Evolutionary conservation across 2,888 invertebrate genomes (phyloP).

Genomic region (Agrotis exclamationis): DNA sequence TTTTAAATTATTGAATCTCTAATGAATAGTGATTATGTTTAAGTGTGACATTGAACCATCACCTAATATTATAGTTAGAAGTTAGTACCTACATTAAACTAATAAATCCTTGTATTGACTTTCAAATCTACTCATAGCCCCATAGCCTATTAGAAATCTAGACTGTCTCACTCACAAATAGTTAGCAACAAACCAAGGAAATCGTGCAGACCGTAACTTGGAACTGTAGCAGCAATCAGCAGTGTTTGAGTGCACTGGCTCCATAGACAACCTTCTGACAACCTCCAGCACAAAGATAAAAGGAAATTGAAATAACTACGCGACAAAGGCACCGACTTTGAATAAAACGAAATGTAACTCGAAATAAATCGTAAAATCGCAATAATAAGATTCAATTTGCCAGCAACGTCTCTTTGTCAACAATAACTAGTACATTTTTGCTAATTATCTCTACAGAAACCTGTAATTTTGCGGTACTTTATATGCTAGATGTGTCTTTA

Average conservation of each 20-base stretch:
- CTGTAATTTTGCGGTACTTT: conserved; percentile 62
- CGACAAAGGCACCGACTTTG: conserved; percentile 32
- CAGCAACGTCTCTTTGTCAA: conserved; percentile 29
- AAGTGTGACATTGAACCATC: background rate
- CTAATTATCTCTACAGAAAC: conserved; percentile 67
- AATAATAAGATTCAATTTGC: conserved; percentile 54
- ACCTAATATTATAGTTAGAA: too few relatives aligned
- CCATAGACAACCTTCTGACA: conserved; percentile 10
- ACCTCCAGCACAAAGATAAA: conserved; percentile 35
- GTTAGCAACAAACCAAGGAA: conserved; percentile 7
- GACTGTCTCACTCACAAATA: conserved; percentile 14
- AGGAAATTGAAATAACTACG: conserved; percentile 55
- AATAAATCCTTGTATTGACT: background rate
- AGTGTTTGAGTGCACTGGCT: conserved; percentile 24
- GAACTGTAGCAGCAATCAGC: conserved; percentile 21
- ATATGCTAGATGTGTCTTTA: conserved; percentile 33
- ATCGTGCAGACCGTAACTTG: background rate
- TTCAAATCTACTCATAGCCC: background rate
- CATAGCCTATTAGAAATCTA: background rate
- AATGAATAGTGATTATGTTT: background rate
- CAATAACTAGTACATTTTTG: conserved; percentile 59
- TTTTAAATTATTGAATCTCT: too few relatives aligned
- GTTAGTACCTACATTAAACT: background rate
- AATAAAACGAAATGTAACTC: conserved; percentile 24
- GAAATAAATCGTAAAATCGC: conserved; percentile 43